Conservation (phyloP, 2,797 vertebrate genomes). For the Ctenosaura bakeri region DNA sequence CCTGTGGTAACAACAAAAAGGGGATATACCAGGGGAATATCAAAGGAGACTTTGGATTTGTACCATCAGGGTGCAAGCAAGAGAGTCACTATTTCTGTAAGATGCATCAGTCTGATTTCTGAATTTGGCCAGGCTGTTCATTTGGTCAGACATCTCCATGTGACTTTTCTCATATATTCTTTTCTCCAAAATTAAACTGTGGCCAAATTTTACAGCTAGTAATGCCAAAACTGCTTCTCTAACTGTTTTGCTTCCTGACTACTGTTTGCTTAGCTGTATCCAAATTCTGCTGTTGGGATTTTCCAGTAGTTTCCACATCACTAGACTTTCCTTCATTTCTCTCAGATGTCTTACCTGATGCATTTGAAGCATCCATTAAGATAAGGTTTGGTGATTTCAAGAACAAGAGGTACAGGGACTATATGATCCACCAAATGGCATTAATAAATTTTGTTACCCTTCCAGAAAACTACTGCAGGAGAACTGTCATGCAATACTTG, state of each 20-base stretch:
- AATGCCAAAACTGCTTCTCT: not conserved
- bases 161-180: not conserved
- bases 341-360: not conserved
- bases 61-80: not conserved
- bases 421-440: not conserved
- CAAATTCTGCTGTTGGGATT: not conserved
- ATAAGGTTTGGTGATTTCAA: not conserved
- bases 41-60: not conserved
- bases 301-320: not conserved
- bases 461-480: not conserved
- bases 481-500: constrained; percentile 7
- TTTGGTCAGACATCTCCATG: not conserved
- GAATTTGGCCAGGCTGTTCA: not conserved
- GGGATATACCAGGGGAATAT: not conserved
- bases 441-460: not conserved
- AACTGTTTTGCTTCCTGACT: not conserved
- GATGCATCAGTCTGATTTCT: not conserved
- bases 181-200: not conserved
- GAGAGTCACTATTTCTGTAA: not conserved
- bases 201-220: not conserved
- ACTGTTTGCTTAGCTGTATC: not conserved
- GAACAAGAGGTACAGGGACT: not conserved
- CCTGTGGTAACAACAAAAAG: not conserved
- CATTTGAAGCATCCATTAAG: not conserved
- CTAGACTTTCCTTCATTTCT: not conserved